These are phyloP conservation scores for Sebastes umbrosus DNA, from an alignment of 2,797 vertebrate species.

Conservation along the genomic window DNA sequence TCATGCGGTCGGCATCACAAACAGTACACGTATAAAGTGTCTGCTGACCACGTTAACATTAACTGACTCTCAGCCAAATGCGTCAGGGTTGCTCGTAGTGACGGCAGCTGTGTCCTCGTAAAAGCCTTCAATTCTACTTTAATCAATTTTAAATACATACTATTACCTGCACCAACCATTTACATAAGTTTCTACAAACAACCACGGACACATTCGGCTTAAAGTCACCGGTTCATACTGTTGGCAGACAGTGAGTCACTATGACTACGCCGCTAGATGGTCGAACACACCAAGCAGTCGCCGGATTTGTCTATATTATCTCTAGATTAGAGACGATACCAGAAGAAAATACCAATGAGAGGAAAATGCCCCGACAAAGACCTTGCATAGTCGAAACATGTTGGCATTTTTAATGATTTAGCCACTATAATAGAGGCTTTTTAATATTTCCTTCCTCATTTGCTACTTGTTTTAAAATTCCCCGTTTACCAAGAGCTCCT, in stretches of 20 bases:
- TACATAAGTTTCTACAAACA: background rate
- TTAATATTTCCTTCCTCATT: no score
- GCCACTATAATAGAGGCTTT: no score
- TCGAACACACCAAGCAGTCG: background rate
- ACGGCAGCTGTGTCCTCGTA: background rate
- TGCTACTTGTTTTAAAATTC: no score
- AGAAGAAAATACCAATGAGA: background rate
- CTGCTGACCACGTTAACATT: background rate
- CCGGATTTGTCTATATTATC: background rate
- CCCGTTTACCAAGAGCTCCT: fast-evolving
- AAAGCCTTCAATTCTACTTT: background rate
- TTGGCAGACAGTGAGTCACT: background rate
- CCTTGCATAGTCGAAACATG: no score
- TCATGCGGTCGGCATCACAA: background rate
- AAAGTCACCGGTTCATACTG: background rate
- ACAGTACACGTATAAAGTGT: background rate
- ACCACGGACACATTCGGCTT: background rate
- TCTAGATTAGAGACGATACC: background rate
- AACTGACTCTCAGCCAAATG: background rate
- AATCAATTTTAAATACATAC: background rate
- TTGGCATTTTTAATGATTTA: no score
- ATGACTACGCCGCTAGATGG: background rate
- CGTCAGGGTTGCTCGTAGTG: background rate
- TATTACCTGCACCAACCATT: background rate
- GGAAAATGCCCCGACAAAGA: no score